Evolutionary conservation across 2,113 vertebrate species (phyloP).

Genomic region (Chelonoidis abingdonii): DNA sequence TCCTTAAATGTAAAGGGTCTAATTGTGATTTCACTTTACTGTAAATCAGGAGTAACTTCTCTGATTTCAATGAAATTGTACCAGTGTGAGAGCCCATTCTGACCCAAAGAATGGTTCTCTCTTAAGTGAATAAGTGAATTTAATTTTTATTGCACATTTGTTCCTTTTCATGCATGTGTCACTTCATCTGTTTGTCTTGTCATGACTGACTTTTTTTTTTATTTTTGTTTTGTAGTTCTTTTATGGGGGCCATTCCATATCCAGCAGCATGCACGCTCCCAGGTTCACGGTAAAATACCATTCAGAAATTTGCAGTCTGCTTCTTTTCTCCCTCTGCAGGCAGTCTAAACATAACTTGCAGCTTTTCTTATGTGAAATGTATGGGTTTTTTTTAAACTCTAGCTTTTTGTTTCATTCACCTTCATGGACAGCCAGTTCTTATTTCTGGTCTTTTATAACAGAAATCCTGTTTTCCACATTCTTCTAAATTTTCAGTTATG

Average conservation of each 20-base stretch:
- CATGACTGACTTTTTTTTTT: not conserved
- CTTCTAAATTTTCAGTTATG: not conserved
- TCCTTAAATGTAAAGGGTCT: not conserved
- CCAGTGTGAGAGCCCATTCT: not conserved
- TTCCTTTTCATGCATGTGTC: not conserved
- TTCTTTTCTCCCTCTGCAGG: not conserved
- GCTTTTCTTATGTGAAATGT: not conserved
- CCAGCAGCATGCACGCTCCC: slow-evolving; percentile 85
- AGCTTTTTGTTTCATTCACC: not conserved
- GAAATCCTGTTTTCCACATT: not conserved
- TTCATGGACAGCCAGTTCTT: not conserved
- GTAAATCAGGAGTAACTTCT: not conserved
- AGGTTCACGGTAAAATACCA: slow-evolving; percentile 87
- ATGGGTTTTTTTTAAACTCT: not conserved
- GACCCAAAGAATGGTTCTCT: not conserved
- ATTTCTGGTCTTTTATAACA: not conserved
- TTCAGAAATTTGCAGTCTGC: not conserved
- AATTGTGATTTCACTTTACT: rapidly evolving
- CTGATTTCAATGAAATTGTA: not conserved
- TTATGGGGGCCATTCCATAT: slow-evolving; percentile 83
- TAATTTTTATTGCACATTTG: not conserved
- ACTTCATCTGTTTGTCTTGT: not conserved
- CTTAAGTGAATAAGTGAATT: not conserved
- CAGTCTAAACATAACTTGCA: not conserved
- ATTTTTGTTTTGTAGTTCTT: slow-evolving; percentile 87